These are phyloP conservation scores for Phortica variegata DNA, from an alignment of 1,140 invertebrate genomes.

Conservation along the genomic window DNA sequence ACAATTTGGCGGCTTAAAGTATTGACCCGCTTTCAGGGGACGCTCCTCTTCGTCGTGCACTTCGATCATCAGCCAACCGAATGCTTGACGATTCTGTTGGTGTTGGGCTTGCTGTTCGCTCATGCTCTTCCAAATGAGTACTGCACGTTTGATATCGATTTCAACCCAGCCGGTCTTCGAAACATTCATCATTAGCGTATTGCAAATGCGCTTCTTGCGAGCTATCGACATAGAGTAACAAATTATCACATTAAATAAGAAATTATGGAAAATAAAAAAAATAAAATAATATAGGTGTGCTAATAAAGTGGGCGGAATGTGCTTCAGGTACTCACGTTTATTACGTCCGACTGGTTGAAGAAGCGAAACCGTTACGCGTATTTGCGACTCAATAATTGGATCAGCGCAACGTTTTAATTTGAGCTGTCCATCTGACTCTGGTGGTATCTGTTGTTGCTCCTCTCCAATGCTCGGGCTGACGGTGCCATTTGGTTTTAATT, in stretches of 20 bases:
- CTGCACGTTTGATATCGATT: constrained; percentile 49
- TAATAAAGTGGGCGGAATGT: background rate
- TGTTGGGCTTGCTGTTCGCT: constrained; percentile 17
- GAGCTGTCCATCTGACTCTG: background rate
- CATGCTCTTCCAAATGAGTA: constrained; percentile 49
- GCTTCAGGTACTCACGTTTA: constrained; percentile 22
- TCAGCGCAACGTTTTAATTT: constrained; percentile 23
- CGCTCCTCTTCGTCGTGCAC: constrained; percentile 54
- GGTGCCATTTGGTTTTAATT: constrained; percentile 38
- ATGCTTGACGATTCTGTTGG: constrained; percentile 6
- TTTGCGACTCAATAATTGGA: constrained; percentile 36
- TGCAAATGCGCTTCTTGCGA: constrained; percentile 53
- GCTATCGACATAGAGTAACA: constrained; percentile 15
- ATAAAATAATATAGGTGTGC: background rate
- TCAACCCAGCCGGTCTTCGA: constrained; percentile 48
- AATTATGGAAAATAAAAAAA: background rate
- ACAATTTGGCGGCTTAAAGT: constrained; percentile 50
- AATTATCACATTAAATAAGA: background rate
- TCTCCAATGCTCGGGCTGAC: background rate
- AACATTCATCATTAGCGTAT: constrained; percentile 47
- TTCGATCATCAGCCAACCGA: constrained; percentile 46
- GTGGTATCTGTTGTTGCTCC: constrained; percentile 6
- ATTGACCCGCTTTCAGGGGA: constrained; percentile 42
- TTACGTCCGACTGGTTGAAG: constrained; percentile 48
- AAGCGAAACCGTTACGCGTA: constrained; percentile 48